Base-by-base conservation (phyloP, 2,888 invertebrate species). In the Polyommatus iphigenia region DNA sequence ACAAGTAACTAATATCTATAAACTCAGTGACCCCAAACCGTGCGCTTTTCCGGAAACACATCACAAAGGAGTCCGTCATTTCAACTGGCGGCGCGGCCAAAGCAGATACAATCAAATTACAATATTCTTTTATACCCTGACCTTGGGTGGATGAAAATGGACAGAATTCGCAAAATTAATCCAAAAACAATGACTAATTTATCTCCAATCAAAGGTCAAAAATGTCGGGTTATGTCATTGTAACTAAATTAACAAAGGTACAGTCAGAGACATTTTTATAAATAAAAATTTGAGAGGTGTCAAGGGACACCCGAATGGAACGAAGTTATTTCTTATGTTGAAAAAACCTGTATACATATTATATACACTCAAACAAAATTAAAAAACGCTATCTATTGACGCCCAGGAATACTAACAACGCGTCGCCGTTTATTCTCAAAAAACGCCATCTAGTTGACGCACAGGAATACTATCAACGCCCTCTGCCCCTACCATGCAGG, bases 21-120 rank as follows among this genome's bases (percentile, higher is more conserved):
- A 81, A 82, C 83, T 82, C 82, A 83, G 82, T 83, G 90, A 91
- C 89, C 89, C 89, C 88, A 91, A 89, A 89, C 88, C 82, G 85
- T 83, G 80, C 86, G 88, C 89, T 93, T 92, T 92, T 92, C 91
- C 91, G 91, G 91, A 92, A 91, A 84, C 85, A 54, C 81, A 81
- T 82, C 84, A 90, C 89, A 91, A 89, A 87, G 84, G 88, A 84
- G 84, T 84, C 82, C 84, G 85, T 82, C 82, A 81, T 84, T 84
- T 82, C 85, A 88, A 87, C 79, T 89, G 89, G 88, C 88, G 84
- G 83, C 81, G 81, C 79, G 78, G 80, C 79, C 83, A 50, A 54
- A 13, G 18, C 54, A 29, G 50, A 29, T 77, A 80, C 77, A 77
- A 59, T 67, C 76, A 80, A 81, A 83, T 82, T 79, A 78, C 81